phyloP scores from a whole-genome alignment of 2,888 invertebrate genomes.

The Platycnemis pennipes region DNA sequence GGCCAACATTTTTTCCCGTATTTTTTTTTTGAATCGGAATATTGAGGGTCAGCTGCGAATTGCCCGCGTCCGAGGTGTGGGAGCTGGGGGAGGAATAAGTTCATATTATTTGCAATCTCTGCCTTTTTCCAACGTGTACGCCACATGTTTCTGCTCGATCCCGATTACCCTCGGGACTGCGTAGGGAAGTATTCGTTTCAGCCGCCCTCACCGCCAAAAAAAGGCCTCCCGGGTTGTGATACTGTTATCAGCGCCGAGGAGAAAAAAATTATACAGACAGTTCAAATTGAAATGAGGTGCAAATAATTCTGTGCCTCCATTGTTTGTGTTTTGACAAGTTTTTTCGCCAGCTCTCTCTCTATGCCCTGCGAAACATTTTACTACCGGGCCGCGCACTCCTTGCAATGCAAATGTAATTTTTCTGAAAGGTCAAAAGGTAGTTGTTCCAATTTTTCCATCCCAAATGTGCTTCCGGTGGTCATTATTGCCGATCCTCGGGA shows the following conservation, averaged over 20 bases:
- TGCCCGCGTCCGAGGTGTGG: background rate
- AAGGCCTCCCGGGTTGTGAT: background rate
- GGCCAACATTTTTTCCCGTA: too few species aligned
- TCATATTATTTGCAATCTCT: background rate
- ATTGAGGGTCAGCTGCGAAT: background rate
- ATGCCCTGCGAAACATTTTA: background rate
- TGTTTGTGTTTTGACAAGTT: background rate
- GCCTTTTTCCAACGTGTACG: too few species aligned
- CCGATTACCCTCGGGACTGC: background rate
- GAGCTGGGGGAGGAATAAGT: too few species aligned
- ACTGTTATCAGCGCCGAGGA: background rate
- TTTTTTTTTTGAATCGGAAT: background rate
- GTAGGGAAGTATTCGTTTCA: background rate
- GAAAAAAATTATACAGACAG: background rate
- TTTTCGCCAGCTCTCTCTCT: background rate
- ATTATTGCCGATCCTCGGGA: background rate
- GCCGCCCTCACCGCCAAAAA: background rate
- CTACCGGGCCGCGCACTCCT: background rate
- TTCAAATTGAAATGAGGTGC: background rate
- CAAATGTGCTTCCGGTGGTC: conserved; percentile 26
- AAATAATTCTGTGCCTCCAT: background rate
- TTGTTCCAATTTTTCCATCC: background rate
- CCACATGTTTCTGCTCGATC: background rate
- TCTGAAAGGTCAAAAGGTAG: conserved; percentile 8
- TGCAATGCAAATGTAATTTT: background rate